A percentile compares a stretch with the other conserved stretches of the same genome.
Conservation (phyloP, 2,113 vertebrate genomes). For the Ageneiosus marmoratus region DNA sequence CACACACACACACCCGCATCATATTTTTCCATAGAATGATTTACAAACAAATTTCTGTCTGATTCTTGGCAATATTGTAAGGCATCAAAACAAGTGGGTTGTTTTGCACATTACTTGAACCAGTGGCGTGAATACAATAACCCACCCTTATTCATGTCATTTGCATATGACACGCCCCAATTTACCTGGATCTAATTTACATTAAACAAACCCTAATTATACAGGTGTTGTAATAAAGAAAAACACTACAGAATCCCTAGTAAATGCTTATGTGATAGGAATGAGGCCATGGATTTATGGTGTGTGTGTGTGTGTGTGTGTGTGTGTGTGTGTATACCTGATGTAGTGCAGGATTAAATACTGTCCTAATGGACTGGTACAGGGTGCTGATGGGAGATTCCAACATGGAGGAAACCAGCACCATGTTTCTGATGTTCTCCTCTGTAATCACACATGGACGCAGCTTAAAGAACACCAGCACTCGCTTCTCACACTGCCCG, state of each 20-base stretch:
- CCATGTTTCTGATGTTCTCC: slow-evolving; percentile 86
- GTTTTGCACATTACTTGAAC: neutral
- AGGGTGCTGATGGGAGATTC: slow-evolving; percentile 92
- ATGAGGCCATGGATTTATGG: neutral
- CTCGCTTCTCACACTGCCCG: slow-evolving; percentile 76
- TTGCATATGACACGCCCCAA: neutral
- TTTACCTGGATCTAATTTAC: neutral
- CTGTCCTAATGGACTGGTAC: slow-evolving; percentile 88
- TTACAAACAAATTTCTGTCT: neutral
- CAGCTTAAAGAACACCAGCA: slow-evolving; percentile 94
- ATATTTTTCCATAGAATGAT: neutral
- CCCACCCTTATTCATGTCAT: neutral
- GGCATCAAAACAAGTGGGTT: neutral
- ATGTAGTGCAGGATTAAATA: slow-evolving; percentile 88
- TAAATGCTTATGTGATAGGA: neutral
- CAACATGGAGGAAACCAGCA: slow-evolving; percentile 94
- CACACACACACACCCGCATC: too few species aligned
- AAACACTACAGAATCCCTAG: neutral
- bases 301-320: neutral
- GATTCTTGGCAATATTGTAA: neutral
- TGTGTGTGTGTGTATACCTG: slow-evolving; percentile 72
- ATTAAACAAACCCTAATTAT: neutral
- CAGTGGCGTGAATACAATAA: neutral
- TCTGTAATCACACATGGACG: slow-evolving; percentile 89
- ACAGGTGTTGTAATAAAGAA: neutral